Base-by-base conservation (phyloP, 2,113 vertebrate genomes). In the Sinocyclocheilus grahami region DNA sequence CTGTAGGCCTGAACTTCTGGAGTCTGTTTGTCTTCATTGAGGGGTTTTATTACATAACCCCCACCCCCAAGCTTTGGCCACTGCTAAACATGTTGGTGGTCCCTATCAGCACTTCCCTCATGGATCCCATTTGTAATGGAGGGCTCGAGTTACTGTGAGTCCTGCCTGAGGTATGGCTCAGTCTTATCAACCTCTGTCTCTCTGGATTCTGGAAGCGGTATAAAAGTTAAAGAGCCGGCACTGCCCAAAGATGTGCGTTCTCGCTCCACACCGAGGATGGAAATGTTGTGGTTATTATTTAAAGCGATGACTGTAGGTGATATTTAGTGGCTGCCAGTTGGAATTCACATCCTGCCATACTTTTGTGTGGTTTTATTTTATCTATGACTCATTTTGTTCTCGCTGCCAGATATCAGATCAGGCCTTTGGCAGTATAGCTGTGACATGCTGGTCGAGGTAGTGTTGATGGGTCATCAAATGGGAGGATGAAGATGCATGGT, bases 291-390 rank as follows among this genome's bases (percentile, higher is more conserved):
- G 39, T 75, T 46, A 48, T 75, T 75, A 75, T 75, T 75, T 46
- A 75, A 75, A 75, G 72, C 1, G 72, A 62, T 80, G 78, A 42
- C 78, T 80, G 33, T 24, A 37, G 78, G 20, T 63, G 55, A 80
- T 80, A 62, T 42, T 62, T 62, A 20, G 55, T 3, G 58, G 22
- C 58, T 63, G 27, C 77, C 77, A 60, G 53, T 78, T 75, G 72
- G 72, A n/a, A 75, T 75, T 75, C 27, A 37, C 51, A 22, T 22
- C 24, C 0, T 60, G 20, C 2, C 55, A 77, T 16, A 78, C 51
- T 55, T 78, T 78, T 30, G 78, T 79, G 20, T 79, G 55, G 30
- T 79, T 62, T 80, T 42, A 63, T 80, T 62, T 63, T 24, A 63
- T 24, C 11, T 78, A 13, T 42, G 58, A 42, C 58, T 80, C 55